A percentile compares a stretch with the other conserved stretches of the same genome.
phyloP scores from a whole-genome alignment of 53 echinoderm and acorn worm species.

The Echinometra lucunter region DNA sequence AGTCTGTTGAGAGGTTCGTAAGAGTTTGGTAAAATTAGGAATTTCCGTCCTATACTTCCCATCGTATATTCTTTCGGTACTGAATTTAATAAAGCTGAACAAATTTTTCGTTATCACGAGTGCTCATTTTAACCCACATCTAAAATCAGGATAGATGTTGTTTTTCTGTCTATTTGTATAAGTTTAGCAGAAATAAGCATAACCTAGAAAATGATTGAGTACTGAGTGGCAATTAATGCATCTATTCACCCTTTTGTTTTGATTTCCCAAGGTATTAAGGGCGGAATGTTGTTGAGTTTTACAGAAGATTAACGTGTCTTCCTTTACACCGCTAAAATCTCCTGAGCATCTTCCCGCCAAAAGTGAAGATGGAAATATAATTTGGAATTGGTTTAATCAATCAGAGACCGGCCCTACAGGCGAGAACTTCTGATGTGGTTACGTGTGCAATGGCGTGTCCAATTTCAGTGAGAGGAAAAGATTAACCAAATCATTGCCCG shows the following conservation, averaged over 20 bases:
- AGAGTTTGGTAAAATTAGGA: too few relatives aligned
- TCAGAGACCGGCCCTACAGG: conserved; percentile 45
- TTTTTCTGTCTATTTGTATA: neutral
- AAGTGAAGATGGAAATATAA: conserved; percentile 18
- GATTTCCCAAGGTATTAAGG: conserved; percentile 7
- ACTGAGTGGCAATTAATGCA: neutral
- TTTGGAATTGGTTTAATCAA: conserved; percentile 57
- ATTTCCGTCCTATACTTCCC: too few relatives aligned
- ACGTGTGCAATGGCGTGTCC: neutral
- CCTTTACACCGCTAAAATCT: conserved; percentile 1
- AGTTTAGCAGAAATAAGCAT: neutral
- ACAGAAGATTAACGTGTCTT: neutral
- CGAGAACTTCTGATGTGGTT: neutral
- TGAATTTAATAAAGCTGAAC: too few relatives aligned
- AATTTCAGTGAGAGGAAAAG: neutral
- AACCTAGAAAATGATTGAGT: neutral
- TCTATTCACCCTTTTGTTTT: neutral
- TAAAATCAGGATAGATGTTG: too few relatives aligned
- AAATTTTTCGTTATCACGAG: too few relatives aligned
- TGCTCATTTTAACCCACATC: too few relatives aligned
- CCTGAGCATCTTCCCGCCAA: neutral
- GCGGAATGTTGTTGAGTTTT: neutral
- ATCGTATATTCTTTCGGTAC: too few relatives aligned
- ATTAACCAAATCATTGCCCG: neutral
- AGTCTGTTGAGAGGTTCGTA: too few relatives aligned